Base-by-base conservation (phyloP, 2,113 vertebrate genomes). In the Willisornis vidua region DNA sequence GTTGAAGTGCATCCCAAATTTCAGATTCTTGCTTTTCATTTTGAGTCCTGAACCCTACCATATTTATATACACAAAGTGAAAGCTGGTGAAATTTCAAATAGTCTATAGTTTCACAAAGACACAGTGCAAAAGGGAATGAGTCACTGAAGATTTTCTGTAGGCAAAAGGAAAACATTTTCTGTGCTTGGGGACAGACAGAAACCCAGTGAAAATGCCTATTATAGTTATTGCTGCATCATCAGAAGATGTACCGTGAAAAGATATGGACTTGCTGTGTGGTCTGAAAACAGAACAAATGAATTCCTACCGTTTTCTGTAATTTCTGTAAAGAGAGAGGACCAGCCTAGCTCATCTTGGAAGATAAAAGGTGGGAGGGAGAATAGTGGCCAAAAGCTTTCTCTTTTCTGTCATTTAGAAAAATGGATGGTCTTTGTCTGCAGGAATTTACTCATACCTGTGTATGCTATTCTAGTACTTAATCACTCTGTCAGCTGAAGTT, bases 381-480 rank as follows among this genome's bases (percentile, higher is more conserved):
- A 10, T 4, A 58, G 19, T 19, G 31, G 10, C 4, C 7, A 43
- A 20, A 63, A 85, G 7, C 5, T 83, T 82, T 90, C 24, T 7
- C 19, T 76, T 66, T 79, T 62, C 67, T 72, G 57, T 61, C 80
- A 72, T 87, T 93, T 72, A 84, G 43, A 57, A 87, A 92, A 94
- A 96, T 63, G 33, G 61, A 96, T 95, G 35, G 75, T 35, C 54
- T 77, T 73, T 48, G 61, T 87, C 58, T 86, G 48, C 29, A 86
- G 79, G 79, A 88, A 77, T 96, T 80, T 77, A 86, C 89, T 92
- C 48, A 63, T 71, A 35, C 63, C 31, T 35, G 37, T 1, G 2
- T 39, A 55, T 18, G 14, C 85, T 80, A 72, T 86, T 95, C n/a
- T 67, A 63, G 55, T 41, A 84, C 61, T 94, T 93, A 92, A 96